Base-by-base conservation (phyloP, 2,888 invertebrate genomes). In the Lepeophtheirus nordmannii region DNA sequence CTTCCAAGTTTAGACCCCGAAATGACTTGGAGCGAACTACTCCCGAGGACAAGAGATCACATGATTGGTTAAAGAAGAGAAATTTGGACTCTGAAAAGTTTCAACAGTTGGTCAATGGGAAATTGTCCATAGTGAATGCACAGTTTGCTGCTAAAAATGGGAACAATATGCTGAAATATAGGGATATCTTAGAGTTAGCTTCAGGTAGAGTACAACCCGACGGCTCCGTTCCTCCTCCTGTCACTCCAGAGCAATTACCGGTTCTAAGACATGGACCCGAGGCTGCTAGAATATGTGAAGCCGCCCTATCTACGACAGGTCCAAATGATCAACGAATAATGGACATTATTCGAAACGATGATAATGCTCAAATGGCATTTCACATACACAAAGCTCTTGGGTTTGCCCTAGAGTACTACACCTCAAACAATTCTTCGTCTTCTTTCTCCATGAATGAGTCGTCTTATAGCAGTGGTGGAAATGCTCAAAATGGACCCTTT, bases 361-460 rank as follows among this genome's bases (percentile, higher is more conserved):
- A 22, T 20, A 56, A 56, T n/a, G 64, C 64, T 30, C 64, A 64
- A 56, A 64, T 64, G 64, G 64, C 64, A 9, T 64, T 64, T 23
- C 64, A 64, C 30, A 46, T 64, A 22, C 64, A 64, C 23, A 64
- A 56, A 64, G 57, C 64, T 12, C 57, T 64, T 9, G 53, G 56
- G 1, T 64, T 22, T 56, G 64, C 64, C 11, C 64, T 62, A 1
- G 62, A 62, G 39, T 30, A 37, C 38, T 60, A 60, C 60, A 46
- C 53, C 53, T 46, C 53, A 1, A 14, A 46, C 14, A 46, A 46
- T 17, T 14, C n/a, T n/a, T 14, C n/a, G n/a, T 46, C 53, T 17
- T 46, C 53, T n/a, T 46, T 46, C 53, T 46, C 53, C 2, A 46
- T 46, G 53, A 46, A 17, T 17, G 17, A 46, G 14, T 14, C 14